Evolutionary conservation across 1,140 invertebrate genomes (phyloP), one percentile per base, ranked within the genome.

Genomic region (Proales similis): DNA sequence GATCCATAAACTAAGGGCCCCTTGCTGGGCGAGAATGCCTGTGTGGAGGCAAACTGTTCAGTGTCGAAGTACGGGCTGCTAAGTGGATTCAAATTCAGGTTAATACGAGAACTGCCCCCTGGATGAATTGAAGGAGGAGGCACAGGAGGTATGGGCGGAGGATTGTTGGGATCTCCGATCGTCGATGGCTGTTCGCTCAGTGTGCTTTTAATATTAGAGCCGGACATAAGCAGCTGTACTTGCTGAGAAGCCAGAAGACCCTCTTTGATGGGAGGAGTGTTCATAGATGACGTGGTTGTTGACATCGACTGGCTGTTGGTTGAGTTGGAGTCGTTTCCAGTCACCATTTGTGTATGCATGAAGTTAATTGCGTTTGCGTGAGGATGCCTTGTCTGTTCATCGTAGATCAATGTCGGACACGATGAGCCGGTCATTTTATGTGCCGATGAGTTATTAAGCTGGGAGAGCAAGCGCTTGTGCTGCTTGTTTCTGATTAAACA

Each of bases 401-500:
- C 51, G 29, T 57, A 57, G 19, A 57, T 57, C 3, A 57, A 22
- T 19, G 51, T 57, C 2, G 51, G 51, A 27, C 51, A 57, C 1
- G 51, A 57, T 7, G 51, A 57, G 14, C 33, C 30, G 24, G 51
- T 26, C 33, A 57, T 3, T 22, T 57, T 57, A 39, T 27, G 51
- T n/a, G n/a, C n/a, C 19, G 51, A 57, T n/a, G 27, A 38, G 22
- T 46, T 46, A 20, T 51, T 32, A 32, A 51, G 39, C 12, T 57
- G 51, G 20, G 36, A 24, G 4, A 57, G 24, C 66, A 70, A 65
- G n/a, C 66, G 63, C 27, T 68, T 48, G 64, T 72, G 73, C 60
- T 75, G 72, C 20, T 71, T 53, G 53, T 76, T 74, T 65, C 72
- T 74, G 67, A 69, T 70, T 63, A 68, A 69, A 63, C 75, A 77